phyloP scores from a whole-genome alignment of 2,113 vertebrate genomes.

The Chauna torquata region DNA sequence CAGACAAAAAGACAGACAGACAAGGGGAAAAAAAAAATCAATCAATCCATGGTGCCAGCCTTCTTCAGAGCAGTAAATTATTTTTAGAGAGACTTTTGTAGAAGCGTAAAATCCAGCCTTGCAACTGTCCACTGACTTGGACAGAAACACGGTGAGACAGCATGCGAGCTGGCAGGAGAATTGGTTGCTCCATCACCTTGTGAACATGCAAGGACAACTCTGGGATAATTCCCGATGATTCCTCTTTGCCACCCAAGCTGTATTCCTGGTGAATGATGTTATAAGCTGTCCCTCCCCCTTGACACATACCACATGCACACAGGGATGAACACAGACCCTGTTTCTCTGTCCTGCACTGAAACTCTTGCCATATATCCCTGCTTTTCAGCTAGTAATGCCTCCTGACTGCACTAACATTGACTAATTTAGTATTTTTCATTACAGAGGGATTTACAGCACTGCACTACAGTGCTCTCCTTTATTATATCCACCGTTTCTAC shows the following conservation, averaged over 20 bases:
- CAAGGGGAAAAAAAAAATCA: neutral
- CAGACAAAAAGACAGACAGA: neutral
- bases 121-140: neutral
- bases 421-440: slow-evolving; percentile 57
- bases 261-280: neutral
- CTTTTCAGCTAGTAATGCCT: neutral
- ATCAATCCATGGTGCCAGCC: neutral
- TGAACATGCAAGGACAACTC: neutral
- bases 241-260: neutral
- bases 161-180: neutral
- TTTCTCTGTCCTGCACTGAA: neutral
- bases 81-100: neutral
- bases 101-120: neutral
- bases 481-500: slow-evolving; percentile 18
- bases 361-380: neutral
- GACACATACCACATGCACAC: neutral
- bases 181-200: neutral
- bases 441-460: slow-evolving; percentile 46
- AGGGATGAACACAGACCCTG: neutral
- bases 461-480: slow-evolving; percentile 10
- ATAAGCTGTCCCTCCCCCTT: neutral
- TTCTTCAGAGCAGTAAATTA: neutral
- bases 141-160: neutral
- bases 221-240: neutral
- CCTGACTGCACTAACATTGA: slow-evolving; percentile 9